These are phyloP conservation scores for Cygnus atratus DNA, from an alignment of 2,113 vertebrate genomes.

Conservation along the genomic window DNA sequence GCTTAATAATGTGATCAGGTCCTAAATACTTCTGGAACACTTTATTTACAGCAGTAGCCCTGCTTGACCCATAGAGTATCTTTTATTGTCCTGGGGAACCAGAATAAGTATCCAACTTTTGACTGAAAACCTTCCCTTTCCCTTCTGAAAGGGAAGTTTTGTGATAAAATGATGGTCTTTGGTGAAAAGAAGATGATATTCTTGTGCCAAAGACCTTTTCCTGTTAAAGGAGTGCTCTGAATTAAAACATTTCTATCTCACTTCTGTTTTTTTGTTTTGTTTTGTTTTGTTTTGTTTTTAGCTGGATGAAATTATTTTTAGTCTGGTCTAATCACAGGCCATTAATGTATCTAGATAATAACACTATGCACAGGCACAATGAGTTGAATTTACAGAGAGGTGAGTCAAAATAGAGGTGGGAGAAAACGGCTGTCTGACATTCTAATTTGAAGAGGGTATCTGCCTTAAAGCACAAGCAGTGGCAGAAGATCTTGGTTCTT, in stretches of 20 bases:
- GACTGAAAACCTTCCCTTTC: neutral
- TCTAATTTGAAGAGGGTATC: neutral
- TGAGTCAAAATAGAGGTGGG: neutral
- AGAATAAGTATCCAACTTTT: neutral
- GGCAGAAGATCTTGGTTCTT: neutral
- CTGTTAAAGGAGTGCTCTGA: neutral
- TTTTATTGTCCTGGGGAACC: neutral
- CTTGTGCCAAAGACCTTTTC: neutral
- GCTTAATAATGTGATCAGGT: neutral
- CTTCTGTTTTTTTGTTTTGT: neutral
- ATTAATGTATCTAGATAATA: conserved; percentile 31
- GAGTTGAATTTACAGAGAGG: conserved; percentile 19
- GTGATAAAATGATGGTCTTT: neutral
- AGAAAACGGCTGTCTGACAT: neutral
- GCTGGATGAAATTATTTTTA: neutral
- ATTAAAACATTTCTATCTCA: neutral
- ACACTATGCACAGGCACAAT: neutral
- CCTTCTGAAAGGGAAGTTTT: neutral
- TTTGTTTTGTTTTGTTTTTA: neutral
- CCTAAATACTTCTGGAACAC: neutral
- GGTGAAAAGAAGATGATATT: neutral
- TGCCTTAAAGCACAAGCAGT: neutral
- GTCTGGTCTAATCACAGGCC: conserved; percentile 6
- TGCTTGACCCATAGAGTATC: neutral
- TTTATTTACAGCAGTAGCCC: neutral